Evolutionary conservation across 2,113 vertebrate genomes (phyloP).

Genomic region (Caranx melampygus): DNA sequence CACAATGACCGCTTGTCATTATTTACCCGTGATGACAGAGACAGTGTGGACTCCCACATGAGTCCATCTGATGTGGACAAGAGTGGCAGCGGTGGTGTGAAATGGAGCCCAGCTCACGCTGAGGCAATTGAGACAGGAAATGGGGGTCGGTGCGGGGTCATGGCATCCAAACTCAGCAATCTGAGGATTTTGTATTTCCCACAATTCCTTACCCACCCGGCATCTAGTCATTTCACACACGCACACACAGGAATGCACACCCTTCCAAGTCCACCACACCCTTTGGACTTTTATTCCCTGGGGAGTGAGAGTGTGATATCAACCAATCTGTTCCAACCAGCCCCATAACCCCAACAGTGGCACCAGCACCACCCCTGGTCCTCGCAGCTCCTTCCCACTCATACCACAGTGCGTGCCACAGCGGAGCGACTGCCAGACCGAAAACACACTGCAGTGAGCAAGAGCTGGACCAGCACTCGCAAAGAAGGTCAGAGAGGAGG

Average conservation of each 20-base stretch:
- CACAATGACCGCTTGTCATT: constrained; percentile 58
- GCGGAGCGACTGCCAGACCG: constrained; percentile 17
- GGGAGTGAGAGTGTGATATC: constrained; percentile 73
- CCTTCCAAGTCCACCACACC: constrained; percentile 19
- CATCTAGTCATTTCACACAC: constrained; percentile 37
- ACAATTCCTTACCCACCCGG: constrained; percentile 53
- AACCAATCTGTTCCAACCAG: constrained; percentile 71
- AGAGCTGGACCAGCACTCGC: constrained; percentile 5
- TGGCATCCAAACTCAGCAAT: constrained; percentile 65
- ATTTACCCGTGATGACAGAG: constrained; percentile 61
- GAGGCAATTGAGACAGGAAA: constrained; percentile 79
- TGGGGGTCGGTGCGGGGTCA: constrained; percentile 76
- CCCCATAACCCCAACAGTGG: constrained; percentile 50
- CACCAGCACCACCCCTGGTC: constrained; percentile 39
- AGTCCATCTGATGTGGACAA: constrained; percentile 57
- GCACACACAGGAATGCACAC: background rate
- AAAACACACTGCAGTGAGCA: constrained; percentile 27
- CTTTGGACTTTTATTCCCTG: constrained; percentile 43
- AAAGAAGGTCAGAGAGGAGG: constrained; percentile 39
- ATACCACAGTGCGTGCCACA: constrained; percentile 26
- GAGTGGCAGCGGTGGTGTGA: constrained; percentile 48
- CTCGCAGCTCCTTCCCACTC: constrained; percentile 33
- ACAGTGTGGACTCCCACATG: constrained; percentile 49
- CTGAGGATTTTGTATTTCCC: constrained; percentile 69
- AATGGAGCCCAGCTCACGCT: constrained; percentile 71